Evolutionary conservation across 1,140 invertebrate species (phyloP).

Genomic region (Lordiphosa collinella): DNA sequence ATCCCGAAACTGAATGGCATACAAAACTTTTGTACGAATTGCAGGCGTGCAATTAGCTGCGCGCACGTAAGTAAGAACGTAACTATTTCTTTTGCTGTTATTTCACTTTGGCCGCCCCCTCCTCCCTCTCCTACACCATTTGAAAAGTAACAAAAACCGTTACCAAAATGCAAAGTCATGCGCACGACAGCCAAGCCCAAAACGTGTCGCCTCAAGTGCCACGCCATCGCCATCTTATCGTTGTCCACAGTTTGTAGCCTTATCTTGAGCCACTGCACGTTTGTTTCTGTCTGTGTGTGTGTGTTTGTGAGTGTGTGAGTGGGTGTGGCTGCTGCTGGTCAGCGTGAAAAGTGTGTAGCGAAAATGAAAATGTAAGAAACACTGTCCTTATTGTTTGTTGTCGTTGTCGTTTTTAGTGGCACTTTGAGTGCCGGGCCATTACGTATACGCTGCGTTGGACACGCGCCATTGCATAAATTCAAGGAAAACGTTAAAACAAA

Average conservation of each 20-base stretch:
- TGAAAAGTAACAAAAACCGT: slow-evolving; percentile 12
- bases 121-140: not conserved
- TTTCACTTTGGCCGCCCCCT: not conserved
- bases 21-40: not conserved
- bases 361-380: slow-evolving; percentile 62
- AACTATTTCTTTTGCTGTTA: slow-evolving; percentile 26
- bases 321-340: slow-evolving; percentile 43
- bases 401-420: slow-evolving; percentile 57
- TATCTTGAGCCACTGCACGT: slow-evolving; percentile 62
- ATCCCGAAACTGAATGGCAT: not conserved
- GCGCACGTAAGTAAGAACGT: slow-evolving; percentile 32
- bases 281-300: slow-evolving; percentile 23
- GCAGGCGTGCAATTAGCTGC: slow-evolving; percentile 41
- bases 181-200: slow-evolving; percentile 65
- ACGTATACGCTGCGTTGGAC: slow-evolving; percentile 74
- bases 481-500: slow-evolving; percentile 75
- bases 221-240: slow-evolving; percentile 63
- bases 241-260: slow-evolving; percentile 70
- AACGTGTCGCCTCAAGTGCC: slow-evolving; percentile 71
- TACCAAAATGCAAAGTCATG: slow-evolving; percentile 63
- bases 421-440: slow-evolving; percentile 67
- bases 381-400: slow-evolving; percentile 64
- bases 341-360: slow-evolving; percentile 16
- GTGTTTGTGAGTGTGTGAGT: slow-evolving; percentile 22
- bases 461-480: slow-evolving; percentile 75